Evolutionary conservation across 2,888 invertebrate genomes (phyloP).

Genomic region (Julus scandinavius): DNA sequence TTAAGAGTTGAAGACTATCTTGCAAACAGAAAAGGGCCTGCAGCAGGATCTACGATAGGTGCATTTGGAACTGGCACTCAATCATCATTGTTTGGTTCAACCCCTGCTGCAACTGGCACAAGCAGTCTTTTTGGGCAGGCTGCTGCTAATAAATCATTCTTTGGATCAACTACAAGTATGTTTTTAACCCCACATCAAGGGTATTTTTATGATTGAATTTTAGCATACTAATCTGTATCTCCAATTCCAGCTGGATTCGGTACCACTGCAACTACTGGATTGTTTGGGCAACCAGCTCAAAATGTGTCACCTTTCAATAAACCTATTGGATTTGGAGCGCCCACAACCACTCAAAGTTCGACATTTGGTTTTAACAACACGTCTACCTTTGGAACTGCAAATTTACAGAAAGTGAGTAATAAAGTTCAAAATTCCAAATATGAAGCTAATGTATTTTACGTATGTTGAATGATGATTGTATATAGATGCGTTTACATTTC

Average conservation of each 20-base stretch:
- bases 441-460: neutral
- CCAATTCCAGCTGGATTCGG: slow-evolving; percentile 68
- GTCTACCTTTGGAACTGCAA: slow-evolving; percentile 26
- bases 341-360: slow-evolving; percentile 57
- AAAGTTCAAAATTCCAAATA: neutral
- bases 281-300: slow-evolving; percentile 75
- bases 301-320: slow-evolving; percentile 61
- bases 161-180: slow-evolving; percentile 65
- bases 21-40: slow-evolving; percentile 84
- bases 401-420: slow-evolving; percentile 19
- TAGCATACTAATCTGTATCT: neutral
- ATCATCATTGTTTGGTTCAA: slow-evolving; percentile 58
- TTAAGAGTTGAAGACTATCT: slow-evolving; percentile 92
- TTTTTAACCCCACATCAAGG: neutral
- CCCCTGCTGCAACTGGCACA: slow-evolving; percentile 58
- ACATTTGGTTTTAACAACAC: slow-evolving; percentile 53
- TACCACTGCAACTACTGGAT: slow-evolving; percentile 65
- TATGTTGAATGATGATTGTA: no score
- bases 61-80: slow-evolving; percentile 58
- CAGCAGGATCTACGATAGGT: slow-evolving; percentile 61
- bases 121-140: slow-evolving; percentile 61
- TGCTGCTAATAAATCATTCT: slow-evolving; percentile 71
- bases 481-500: no score
- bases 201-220: neutral
- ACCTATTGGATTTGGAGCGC: slow-evolving; percentile 60